Base-by-base conservation (phyloP, 1,140 invertebrate genomes). In the Tetramorium alpestre region DNA sequence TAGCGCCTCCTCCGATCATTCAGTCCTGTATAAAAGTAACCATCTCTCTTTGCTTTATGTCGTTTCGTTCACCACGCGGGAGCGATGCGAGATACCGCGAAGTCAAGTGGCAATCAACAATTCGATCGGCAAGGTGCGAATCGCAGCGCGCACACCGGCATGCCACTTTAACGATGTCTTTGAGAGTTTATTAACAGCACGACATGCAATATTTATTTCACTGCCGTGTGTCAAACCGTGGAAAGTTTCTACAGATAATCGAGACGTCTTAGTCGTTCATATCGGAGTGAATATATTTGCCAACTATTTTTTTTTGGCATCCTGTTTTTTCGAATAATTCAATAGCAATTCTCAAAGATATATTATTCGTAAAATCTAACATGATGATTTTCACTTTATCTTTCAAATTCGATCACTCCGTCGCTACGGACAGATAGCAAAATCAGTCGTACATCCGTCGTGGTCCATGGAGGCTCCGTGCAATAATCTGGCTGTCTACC, bases 401-500 rank as follows among this genome's bases (percentile, higher is more conserved):
- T 49, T 38, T 41, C 51, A 60, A 47, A 82, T 47, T 49, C 64
- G 65, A 44, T 11, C 49, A n/a, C 22, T 72, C 60, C 62, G 51
- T 60, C 87, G 64, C 13, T 54, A 60, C 22, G 47, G 67, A 70
- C 72, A 18, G 54, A 86, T 51, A 78, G 56, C 49, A 56, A 6
- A 70, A 41, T 16, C 62, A 41, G 58, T 22, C 60, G 60, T 22
- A 38, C 85, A 60, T 51, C 38, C 70, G 16, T 28, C 70, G 16
- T 28, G 51, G 76, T 16, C 56, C 41, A 72, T 76, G 85, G 62
- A 77, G 54, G n/a, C 51, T 65, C 75, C 85, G 18, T 47, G 82
- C 62, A 58, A 73, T 65, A 77, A 91, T 89, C 91, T 89, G 91
- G 90, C 91, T 44, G 54, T 69, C 67, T 80, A 88, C 90, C 82